Evolutionary conservation across 1,140 invertebrate species (phyloP).

Genomic region (Maniola jurtina): DNA sequence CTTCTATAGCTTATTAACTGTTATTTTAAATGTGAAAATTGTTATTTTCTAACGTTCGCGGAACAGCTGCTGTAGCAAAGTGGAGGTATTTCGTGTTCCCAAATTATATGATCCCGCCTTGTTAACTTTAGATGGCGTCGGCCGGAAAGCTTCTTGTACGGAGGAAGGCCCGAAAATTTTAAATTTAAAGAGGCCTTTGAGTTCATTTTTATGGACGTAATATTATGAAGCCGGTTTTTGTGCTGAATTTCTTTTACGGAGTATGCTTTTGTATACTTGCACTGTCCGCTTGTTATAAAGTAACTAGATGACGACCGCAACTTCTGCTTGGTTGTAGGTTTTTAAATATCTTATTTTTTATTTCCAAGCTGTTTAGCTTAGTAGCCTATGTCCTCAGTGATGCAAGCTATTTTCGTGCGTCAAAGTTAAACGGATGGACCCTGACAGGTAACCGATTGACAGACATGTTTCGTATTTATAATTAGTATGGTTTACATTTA

Average conservation of each 20-base stretch:
- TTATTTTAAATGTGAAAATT: constrained; percentile 67
- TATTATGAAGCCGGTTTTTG: not conserved
- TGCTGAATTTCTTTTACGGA: not conserved
- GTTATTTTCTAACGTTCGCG: constrained; percentile 47
- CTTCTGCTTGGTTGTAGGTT: too few species aligned
- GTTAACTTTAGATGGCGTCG: constrained; percentile 45
- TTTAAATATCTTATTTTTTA: too few species aligned
- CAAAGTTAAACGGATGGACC: too few species aligned
- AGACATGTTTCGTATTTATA: too few species aligned
- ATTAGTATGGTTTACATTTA: too few species aligned
- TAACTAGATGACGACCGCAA: too few species aligned
- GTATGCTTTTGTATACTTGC: not conserved
- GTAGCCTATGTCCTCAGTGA: too few species aligned
- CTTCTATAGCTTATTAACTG: constrained; percentile 33
- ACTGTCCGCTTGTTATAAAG: too few species aligned
- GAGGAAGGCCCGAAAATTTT: constrained; percentile 17
- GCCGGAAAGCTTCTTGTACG: constrained; percentile 20
- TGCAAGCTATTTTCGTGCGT: too few species aligned
- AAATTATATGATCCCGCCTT: constrained; percentile 63
- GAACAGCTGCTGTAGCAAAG: constrained; percentile 42
- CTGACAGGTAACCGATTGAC: too few species aligned
- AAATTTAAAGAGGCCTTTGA: constrained; percentile 24
- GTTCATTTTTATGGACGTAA: constrained; percentile 21
- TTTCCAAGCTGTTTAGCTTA: too few species aligned
- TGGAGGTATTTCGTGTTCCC: constrained; percentile 33